Base-by-base conservation (phyloP, 2,888 invertebrate genomes). In the Psococerastis gibbosa region DNA sequence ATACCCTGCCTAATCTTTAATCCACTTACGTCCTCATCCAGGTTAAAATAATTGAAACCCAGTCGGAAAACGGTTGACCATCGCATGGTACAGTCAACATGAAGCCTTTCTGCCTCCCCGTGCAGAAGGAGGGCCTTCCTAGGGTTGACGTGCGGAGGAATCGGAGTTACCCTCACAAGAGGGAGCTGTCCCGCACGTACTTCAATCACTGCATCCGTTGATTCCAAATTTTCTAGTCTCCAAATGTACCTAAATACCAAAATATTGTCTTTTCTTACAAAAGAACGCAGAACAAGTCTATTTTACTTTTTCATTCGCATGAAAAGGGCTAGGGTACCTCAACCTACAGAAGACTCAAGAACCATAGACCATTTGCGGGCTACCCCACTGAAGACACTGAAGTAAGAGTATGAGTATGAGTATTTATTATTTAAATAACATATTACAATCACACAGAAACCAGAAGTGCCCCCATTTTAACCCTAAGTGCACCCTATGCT, bases 21-120 rank as follows among this genome's bases (percentile, higher is more conserved):
- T 31, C 31, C n/a, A 38, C 38, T 38, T 20, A 38, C 38, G 20
- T 38, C 38, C 11, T 38, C 38, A 20, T 18, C 17, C 16, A 38
- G 22, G 22, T 38, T 17, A 20, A 38, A 38, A 20, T 20, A 38
- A 11, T 38, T 38, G 38, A 20, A 38, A 6, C 38, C 38, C 16
- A 20, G 15, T 5, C 22, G 38, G 13, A 17, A 22, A 11, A 38
- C 38, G 9, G 38, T 38, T 5, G 20, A n/a, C 38, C 38, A 38
- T 22, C 20, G 22, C n/a, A 38, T 20, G 13, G 20, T 5, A 17
- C 38, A 38, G 38, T 38, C 38, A 17, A 5, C 20, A 15, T 38
- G 6, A 17, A 38, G 38, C 11, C 38, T 38, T 5, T 20, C n/a
- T 6, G 22, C 38, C 38, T 9, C 20, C 5, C 38, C 38, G n/a